Percentiles rank a stretch among this genome's conserved stretches.
Evolutionary conservation across 2,113 vertebrate genomes (phyloP).

Genomic region (Poeciliopsis turrubarensis): DNA sequence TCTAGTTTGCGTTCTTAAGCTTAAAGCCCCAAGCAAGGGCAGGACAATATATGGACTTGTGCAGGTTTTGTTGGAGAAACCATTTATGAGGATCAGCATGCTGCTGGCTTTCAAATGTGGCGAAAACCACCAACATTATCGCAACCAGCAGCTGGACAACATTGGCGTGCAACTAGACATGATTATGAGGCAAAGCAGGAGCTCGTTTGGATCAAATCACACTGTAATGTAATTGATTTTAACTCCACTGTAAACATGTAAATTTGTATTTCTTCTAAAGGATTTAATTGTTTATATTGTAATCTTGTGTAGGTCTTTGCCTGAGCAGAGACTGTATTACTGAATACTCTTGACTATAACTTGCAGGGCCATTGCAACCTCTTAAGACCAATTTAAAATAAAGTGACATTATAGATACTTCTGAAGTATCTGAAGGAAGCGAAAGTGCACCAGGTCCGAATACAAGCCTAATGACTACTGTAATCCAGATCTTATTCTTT

Average conservation of each 20-base stretch:
- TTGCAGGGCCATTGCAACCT: constrained; percentile 63
- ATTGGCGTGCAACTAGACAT: constrained; percentile 28
- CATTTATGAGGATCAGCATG: constrained; percentile 35
- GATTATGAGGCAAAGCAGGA: constrained; percentile 46
- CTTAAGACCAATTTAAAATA: constrained; percentile 63
- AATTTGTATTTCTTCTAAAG: constrained; percentile 80
- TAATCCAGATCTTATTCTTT: constrained; percentile 58
- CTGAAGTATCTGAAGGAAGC: constrained; percentile 61
- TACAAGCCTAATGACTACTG: constrained; percentile 77
- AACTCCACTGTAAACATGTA: constrained; percentile 80
- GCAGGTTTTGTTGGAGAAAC: constrained; percentile 24
- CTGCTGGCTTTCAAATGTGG: constrained; percentile 31
- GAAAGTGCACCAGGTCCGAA: constrained; percentile 70
- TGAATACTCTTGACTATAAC: constrained; percentile 66
- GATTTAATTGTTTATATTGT: constrained; percentile 78
- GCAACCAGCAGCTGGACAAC: constrained; percentile 47
- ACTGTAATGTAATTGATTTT: constrained; percentile 79
- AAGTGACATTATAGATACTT: constrained; percentile 59
- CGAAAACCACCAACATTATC: constrained; percentile 20
- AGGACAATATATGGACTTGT: constrained; percentile 38
- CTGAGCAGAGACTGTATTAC: constrained; percentile 65
- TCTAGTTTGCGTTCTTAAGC: constrained; percentile 54
- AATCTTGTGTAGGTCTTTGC: constrained; percentile 70
- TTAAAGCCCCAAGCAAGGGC: constrained; percentile 43
- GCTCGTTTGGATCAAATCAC: constrained; percentile 67